A percentile compares a stretch with the other conserved stretches of the same genome.
Evolutionary conservation across 2,797 vertebrate genomes (phyloP).

Genomic region (Trematomus bernacchii): DNA sequence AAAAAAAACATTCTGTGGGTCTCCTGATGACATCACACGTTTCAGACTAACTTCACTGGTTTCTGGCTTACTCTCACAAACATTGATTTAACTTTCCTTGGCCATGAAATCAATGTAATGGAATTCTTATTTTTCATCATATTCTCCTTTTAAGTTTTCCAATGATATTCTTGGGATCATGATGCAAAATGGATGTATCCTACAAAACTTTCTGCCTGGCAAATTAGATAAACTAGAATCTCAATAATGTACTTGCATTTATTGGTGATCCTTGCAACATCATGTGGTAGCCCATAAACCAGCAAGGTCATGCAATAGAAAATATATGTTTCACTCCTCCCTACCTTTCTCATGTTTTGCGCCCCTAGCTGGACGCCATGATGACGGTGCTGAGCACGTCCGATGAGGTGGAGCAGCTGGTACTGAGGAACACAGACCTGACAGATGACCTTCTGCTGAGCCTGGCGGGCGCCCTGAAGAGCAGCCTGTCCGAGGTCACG

Average conservation of each 20-base stretch:
- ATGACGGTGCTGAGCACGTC: constrained; percentile 80
- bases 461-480: constrained; percentile 80
- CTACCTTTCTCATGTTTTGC: constrained; percentile 19
- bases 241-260: constrained; percentile 32
- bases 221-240: constrained; percentile 28
- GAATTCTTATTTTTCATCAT: no score
- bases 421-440: constrained; percentile 88
- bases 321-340: background rate
- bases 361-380: constrained; percentile 83
- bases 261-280: constrained; percentile 13
- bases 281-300: background rate
- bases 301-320: background rate
- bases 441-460: constrained; percentile 83
- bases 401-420: constrained; percentile 86
- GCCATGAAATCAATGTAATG: no score
- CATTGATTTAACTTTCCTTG: no score
- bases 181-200: no score
- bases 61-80: no score
- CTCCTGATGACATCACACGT: no score
- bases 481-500: constrained; percentile 82
- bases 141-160: no score
- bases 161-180: no score
- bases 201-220: background rate
- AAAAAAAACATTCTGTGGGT: no score
- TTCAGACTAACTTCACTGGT: no score